Conservation (phyloP, 2,797 vertebrate genomes). For the Tragelaphus oryx region DNA sequence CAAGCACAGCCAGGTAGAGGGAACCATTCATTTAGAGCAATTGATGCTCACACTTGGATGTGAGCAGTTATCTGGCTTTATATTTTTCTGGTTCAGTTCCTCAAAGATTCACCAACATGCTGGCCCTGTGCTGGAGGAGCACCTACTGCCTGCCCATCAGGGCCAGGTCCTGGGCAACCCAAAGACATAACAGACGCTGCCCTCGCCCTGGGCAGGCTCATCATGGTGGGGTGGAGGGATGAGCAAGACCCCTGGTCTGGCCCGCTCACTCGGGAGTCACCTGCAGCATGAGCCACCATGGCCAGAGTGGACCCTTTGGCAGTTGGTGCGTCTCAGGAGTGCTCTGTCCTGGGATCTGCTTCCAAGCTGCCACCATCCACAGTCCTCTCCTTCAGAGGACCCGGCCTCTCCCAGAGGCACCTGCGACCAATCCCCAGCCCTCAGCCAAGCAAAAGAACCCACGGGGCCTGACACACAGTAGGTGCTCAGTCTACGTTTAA, state of each 20-base stretch:
- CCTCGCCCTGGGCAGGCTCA: not conserved
- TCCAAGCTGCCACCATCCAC: not conserved
- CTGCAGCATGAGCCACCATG: not conserved
- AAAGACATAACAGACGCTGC: not conserved
- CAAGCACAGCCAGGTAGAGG: not conserved
- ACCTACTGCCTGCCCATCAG: not conserved
- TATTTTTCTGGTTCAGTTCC: not conserved
- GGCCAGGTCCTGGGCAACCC: not conserved
- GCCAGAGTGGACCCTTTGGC: not conserved
- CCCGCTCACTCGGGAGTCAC: not conserved
- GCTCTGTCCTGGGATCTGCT: not conserved
- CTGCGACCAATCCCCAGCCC: not conserved
- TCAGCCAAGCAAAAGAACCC: not conserved
- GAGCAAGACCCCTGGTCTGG: not conserved
- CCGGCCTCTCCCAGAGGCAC: not conserved
- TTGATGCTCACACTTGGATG: accelerated
- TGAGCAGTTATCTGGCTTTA: not conserved
- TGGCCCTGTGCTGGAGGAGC: not conserved
- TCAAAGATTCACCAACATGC: not conserved
- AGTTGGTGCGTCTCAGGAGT: not conserved
- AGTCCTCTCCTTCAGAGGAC: not conserved
- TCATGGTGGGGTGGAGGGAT: not conserved
- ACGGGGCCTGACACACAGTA: not conserved
- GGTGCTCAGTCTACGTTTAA: not conserved
- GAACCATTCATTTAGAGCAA: not conserved